Evolutionary conservation across 92 coral and sea anemone genomes (phyloP).

Genomic region (Epizoanthus fatuus): DNA sequence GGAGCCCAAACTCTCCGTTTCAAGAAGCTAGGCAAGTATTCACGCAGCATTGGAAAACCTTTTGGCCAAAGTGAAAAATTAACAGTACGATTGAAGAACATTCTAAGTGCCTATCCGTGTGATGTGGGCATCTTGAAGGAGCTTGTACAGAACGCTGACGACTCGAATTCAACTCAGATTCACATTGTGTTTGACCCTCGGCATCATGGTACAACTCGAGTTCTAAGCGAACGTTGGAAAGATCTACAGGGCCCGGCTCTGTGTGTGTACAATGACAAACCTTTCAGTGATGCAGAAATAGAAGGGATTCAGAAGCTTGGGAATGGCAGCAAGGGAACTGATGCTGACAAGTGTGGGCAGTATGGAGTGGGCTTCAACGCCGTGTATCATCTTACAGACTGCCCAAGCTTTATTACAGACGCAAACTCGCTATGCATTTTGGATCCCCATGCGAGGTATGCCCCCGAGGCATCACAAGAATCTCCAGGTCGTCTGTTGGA

Average conservation of each 20-base stretch:
- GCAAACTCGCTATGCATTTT: slow-evolving; percentile 84
- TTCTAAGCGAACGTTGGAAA: slow-evolving; percentile 82
- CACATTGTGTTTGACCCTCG: slow-evolving; percentile 95
- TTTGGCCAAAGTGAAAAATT: slow-evolving; percentile 95
- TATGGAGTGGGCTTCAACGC: slow-evolving; percentile 97
- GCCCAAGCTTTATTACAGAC: slow-evolving; percentile 93
- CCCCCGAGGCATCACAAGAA: slow-evolving; percentile 89
- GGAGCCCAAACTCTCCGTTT: slow-evolving; percentile 89
- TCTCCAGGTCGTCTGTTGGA: slow-evolving; percentile 92
- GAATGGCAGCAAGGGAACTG: slow-evolving; percentile 79
- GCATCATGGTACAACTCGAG: slow-evolving; percentile 85
- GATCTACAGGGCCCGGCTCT: slow-evolving; percentile 98
- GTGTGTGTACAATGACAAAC: slow-evolving; percentile 92
- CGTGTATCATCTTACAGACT: slow-evolving; percentile 96
- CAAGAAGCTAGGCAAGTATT: slow-evolving; percentile 79
- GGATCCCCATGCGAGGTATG: slow-evolving; percentile 95
- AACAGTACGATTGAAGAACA: slow-evolving; percentile 81
- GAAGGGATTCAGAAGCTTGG: slow-evolving; percentile 94
- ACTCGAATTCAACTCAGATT: slow-evolving; percentile 92
- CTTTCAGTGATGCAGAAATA: slow-evolving; percentile 83
- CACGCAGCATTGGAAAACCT: slow-evolving; percentile 82
- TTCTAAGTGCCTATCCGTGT: slow-evolving; percentile 90
- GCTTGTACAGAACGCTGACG: slow-evolving; percentile 94
- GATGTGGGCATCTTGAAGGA: slow-evolving; percentile 96
- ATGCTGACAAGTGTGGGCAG: slow-evolving; percentile 84